Evolutionary conservation across 2,888 invertebrate genomes (phyloP), one percentile per base, ranked within the genome.

Genomic region (Beris chalybata): DNA sequence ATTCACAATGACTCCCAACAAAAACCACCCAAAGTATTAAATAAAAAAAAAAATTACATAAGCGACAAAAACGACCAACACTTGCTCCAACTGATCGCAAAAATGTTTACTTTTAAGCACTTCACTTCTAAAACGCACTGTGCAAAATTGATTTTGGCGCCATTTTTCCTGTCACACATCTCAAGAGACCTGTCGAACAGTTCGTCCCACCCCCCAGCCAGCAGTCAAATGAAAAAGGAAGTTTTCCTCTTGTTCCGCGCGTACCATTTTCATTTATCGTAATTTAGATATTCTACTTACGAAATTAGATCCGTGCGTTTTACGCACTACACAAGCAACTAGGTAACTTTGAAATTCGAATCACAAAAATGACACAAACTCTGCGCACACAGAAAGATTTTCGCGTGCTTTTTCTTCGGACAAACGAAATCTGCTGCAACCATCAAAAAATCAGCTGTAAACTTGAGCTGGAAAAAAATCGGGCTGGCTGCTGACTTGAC

Each of bases 371-470:
- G 22, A 22, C 44, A 12, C 56, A 13, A 56, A n/a, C 53, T 22
- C n/a, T n/a, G n/a, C n/a, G 9, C 43, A 44, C n/a, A 15, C 6
- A n/a, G 6, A 48, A 48, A 48, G 2, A 22, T 22, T 22, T 22
- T 22, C 22, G 22, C 22, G 22, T 22, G 22, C 3, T 38, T 38
- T 38, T 38, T 38, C 38, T 38, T 3, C 38, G 38, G 1, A 3
- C 38, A 5, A 38, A 7, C 1, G 38, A 38, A 9, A 38, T 7
- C 38, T 38, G 38, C 38, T 38, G 38, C 7, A 58, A 43, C 38
- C 59, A 50, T 57, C 50, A 48, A 7, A 61, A 29, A 43, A 61
- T 61, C 61, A 61, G 61, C 61, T 61, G 61, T 61, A 52, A 45
- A 22, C n/a, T 38, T 38, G 22, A 32, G 22, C 57, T 13, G 22